These are phyloP conservation scores for Eupsittula cactorum DNA, from an alignment of 2,113 vertebrate species.

Conservation along the genomic window DNA sequence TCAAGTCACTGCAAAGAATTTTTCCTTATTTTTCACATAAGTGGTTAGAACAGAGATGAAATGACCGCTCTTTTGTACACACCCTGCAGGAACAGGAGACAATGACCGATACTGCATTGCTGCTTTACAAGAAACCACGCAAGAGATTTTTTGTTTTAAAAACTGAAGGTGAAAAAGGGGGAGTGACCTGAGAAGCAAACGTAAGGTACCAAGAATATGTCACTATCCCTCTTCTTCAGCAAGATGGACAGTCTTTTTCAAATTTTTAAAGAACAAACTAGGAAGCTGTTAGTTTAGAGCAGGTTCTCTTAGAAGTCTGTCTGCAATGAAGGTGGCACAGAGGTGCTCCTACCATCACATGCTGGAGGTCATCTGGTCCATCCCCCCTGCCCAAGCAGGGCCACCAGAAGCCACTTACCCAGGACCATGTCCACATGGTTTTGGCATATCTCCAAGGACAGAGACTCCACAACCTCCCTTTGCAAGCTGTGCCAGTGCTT, in stretches of 20 bases:
- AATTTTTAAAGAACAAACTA: background rate
- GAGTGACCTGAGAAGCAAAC: background rate
- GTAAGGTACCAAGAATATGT: background rate
- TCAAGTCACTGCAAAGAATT: background rate
- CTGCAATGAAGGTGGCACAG: background rate
- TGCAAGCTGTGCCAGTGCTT: background rate
- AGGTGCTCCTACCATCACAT: background rate
- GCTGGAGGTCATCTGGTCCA: background rate
- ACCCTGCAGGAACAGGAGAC: background rate
- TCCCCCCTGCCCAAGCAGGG: background rate
- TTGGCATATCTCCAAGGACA: background rate
- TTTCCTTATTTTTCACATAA: background rate
- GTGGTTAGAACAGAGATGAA: background rate
- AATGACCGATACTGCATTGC: background rate
- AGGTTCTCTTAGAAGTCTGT: background rate
- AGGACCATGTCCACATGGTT: background rate
- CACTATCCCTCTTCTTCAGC: accelerated
- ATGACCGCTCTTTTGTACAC: background rate
- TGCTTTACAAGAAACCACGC: background rate
- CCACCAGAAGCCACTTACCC: accelerated
- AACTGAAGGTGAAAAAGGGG: background rate
- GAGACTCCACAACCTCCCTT: background rate
- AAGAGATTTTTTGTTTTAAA: background rate
- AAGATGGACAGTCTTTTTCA: background rate
- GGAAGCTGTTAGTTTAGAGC: background rate